phyloP scores from a whole-genome alignment of 2,113 vertebrate genomes.

The Bucco capensis region DNA sequence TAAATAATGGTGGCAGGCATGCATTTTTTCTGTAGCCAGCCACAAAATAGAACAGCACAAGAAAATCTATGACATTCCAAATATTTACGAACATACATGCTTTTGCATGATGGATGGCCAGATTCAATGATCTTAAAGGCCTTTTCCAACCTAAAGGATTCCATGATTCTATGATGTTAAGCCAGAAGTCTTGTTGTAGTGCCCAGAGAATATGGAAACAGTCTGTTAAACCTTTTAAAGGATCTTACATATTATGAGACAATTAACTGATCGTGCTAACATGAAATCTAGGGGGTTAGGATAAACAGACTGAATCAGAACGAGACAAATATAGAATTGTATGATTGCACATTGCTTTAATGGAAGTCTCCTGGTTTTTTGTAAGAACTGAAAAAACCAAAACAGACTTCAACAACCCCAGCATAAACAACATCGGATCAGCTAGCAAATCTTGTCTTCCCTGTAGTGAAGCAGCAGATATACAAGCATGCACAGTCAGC shows the following conservation, averaged over 20 bases:
- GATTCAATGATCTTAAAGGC: background rate
- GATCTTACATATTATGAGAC: background rate
- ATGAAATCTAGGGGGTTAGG: background rate
- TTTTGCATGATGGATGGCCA: background rate
- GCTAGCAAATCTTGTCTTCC: background rate
- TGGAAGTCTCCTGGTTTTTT: background rate
- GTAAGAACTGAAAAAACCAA: background rate
- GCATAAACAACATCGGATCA: background rate
- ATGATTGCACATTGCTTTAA: background rate
- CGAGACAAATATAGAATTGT: background rate
- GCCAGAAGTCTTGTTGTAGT: background rate
- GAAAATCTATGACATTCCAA: background rate
- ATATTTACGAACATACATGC: accelerated
- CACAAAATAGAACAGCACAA: background rate
- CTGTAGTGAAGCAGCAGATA: background rate
- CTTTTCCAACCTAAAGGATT: background rate
- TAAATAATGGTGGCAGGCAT: background rate
- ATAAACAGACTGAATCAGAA: background rate
- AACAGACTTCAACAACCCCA: background rate
- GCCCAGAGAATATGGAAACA: background rate
- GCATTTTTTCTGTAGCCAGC: background rate
- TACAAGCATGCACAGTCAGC: background rate
- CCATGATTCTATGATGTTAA: background rate
- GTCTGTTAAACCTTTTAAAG: background rate
- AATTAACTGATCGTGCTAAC: background rate